Percentiles rank a stretch among this genome's conserved stretches.
Conservation (phyloP, 2,888 invertebrate species). For the Plebejus argus region DNA sequence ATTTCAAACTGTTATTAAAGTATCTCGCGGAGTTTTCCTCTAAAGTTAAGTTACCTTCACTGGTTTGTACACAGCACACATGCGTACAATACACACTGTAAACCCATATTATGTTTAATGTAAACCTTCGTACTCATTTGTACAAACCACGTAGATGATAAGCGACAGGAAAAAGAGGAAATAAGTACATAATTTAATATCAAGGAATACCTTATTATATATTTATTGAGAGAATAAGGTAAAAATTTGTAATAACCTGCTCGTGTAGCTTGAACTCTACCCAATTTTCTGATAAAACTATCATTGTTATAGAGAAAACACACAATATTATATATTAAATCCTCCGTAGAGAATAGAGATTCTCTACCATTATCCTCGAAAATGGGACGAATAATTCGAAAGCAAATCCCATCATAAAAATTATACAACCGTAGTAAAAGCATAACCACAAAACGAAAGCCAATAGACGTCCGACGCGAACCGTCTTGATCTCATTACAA, state of each 20-base stretch:
- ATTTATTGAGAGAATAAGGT: too few relatives aligned
- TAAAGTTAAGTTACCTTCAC: neutral
- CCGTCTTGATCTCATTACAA: conserved; percentile 8
- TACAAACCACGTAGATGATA: too few relatives aligned
- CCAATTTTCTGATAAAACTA: too few relatives aligned
- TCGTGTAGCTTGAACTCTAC: too few relatives aligned
- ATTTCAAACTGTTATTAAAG: neutral
- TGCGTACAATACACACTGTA: neutral
- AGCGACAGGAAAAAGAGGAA: too few relatives aligned
- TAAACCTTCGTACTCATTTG: too few relatives aligned
- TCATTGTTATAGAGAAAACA: too few relatives aligned
- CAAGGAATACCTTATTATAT: too few relatives aligned
- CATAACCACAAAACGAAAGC: neutral
- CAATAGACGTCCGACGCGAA: neutral
- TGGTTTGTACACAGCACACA: neutral
- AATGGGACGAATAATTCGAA: neutral
- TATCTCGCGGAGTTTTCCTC: neutral
- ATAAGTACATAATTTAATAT: too few relatives aligned
- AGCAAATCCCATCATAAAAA: neutral
- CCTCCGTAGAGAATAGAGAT: too few relatives aligned
- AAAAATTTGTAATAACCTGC: too few relatives aligned
- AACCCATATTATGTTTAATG: too few relatives aligned
- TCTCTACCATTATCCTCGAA: neutral
- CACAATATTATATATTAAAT: neutral
- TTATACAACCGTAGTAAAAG: neutral